Conservation (phyloP, 2,797 vertebrate genomes). For the Neosalanx taihuensis region DNA sequence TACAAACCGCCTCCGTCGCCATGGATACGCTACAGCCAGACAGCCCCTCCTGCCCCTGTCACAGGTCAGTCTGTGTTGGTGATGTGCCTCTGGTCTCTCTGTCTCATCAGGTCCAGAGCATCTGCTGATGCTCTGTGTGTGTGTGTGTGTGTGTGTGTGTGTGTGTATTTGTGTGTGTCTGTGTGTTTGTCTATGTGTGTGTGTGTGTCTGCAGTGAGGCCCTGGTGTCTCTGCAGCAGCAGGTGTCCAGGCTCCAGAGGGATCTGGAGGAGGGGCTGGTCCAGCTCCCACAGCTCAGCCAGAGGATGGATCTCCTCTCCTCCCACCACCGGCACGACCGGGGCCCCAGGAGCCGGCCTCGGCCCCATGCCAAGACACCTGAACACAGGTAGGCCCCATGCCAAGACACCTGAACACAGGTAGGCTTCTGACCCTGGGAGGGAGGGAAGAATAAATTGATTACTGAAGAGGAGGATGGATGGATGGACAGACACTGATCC, state of each 20-base stretch:
- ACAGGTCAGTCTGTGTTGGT: conserved; percentile 59
- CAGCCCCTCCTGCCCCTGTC: conserved; percentile 62
- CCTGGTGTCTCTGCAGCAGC: conserved; percentile 69
- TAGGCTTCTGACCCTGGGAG: neutral
- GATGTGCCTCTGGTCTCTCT: neutral
- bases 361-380: conserved; percentile 34
- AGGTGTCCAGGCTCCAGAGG: conserved; percentile 71
- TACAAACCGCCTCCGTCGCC: neutral
- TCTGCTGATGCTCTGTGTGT: neutral
- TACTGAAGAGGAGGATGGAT: neutral
- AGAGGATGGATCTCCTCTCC: conserved; percentile 64
- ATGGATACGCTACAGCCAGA: conserved; percentile 45
- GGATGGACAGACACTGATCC: neutral
- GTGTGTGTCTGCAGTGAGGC: conserved; percentile 58
- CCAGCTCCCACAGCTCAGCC: conserved; percentile 65
- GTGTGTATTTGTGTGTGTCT: neutral
- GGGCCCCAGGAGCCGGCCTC: conserved; percentile 47
- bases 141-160: neutral
- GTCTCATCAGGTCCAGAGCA: neutral
- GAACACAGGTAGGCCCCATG: conserved; percentile 51
- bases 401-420: too few relatives aligned
- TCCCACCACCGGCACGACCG: conserved; percentile 53
- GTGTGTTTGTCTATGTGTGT: conserved; percentile 1
- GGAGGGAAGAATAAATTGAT: neutral
- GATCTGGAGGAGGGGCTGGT: conserved; percentile 68